Evolutionary conservation across 2,113 vertebrate genomes (phyloP), one percentile per base, ranked within the genome.

Genomic region (Leptocoma aspasia): DNA sequence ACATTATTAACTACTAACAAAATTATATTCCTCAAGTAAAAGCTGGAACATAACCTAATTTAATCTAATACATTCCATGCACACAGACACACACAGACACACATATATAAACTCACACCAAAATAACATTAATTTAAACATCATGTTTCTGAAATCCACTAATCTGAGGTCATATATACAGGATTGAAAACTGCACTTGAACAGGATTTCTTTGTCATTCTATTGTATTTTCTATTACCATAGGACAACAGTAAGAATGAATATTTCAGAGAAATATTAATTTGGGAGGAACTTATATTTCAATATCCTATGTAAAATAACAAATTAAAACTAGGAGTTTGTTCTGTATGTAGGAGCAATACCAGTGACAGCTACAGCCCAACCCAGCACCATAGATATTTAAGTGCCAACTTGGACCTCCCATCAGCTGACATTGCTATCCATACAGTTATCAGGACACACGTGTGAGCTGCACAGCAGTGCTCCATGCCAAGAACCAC

Each of bases 1-100:
- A 97, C 88, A 82, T 96, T 96, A 96, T 96, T 95, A 95, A 90
- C 87, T 89, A 92, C 92, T 96, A 96, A 96, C 93, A 97, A 96
- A 95, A 96, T 97, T 97, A 96, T 96, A 86, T 96, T 96, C 82
- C 92, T 94, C 86, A 82, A 95, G 86, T 93, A 95, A 96, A 93
- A 95, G 72, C 90, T 94, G 80, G 75, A 93, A 75, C 69, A 65
- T 96, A 96, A 95, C 82, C 82, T 91, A 96, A 96, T 96, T 96
- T 93, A 96, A 93, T 92, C 77, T 95, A 96, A 96, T 96, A 96
- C 88, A 96, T 96, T 96, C 95, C 94, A 95, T 92, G 76, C 92
- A 96, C 70, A 92, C 57, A 90, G 93, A 88, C 87, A 95, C 80
- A 95, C 90, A 95, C 33, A 93, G 75, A 86, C 89, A 92, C 45